Percentiles rank a stretch among this genome's conserved stretches.
These are phyloP conservation scores for Melitaea athalia DNA, from an alignment of 2,888 invertebrate genomes.

Conservation along the genomic window DNA sequence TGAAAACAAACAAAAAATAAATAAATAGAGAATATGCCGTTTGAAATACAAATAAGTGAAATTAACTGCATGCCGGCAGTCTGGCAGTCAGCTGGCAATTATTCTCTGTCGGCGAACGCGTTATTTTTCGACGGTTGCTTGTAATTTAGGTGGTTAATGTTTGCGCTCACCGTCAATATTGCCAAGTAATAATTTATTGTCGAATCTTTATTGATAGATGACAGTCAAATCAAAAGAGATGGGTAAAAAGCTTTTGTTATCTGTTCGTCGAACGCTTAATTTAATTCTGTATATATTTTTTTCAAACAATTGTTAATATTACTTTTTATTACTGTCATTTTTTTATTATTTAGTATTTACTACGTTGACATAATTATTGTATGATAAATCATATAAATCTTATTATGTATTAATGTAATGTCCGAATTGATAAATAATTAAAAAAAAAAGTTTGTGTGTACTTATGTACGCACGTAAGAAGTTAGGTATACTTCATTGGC, in stretches of 20 bases:
- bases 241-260: conserved; percentile 3
- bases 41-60: conserved; percentile 64
- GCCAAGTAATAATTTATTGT: conserved; percentile 64
- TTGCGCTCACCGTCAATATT: conserved; percentile 57
- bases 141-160: conserved; percentile 66
- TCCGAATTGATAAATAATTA: too few species aligned
- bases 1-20: conserved; percentile 21
- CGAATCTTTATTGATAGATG: conserved; percentile 67
- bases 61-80: conserved; percentile 62
- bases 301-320: background rate
- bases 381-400: too few species aligned
- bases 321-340: background rate
- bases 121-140: conserved; percentile 65
- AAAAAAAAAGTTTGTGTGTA: too few species aligned
- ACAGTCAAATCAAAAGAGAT: conserved; percentile 44
- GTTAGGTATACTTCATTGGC: too few species aligned
- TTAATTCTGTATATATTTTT: background rate
- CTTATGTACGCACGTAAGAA: too few species aligned
- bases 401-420: too few species aligned
- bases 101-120: conserved; percentile 62
- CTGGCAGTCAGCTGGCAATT: conserved; percentile 62
- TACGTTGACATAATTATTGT: too few species aligned
- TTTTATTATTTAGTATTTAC: too few species aligned
- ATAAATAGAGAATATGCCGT: conserved; percentile 38
- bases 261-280: background rate